Percentiles rank a stretch among this genome's conserved stretches.
Conservation (phyloP, 2,888 invertebrate species). For the Chaitophorus viminalis region DNA sequence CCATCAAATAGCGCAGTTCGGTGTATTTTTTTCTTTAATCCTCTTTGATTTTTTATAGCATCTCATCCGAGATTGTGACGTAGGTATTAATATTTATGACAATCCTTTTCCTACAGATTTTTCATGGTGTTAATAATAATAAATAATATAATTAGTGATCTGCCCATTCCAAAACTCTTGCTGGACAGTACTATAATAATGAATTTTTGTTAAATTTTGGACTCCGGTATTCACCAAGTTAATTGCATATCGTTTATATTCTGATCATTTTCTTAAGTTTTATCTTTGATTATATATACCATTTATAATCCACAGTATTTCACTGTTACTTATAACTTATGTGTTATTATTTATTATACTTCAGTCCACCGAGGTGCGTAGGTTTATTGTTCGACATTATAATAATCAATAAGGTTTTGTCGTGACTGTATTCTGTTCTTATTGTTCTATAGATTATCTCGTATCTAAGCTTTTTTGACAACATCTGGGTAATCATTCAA, state of each 20-base stretch:
- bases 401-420: background rate
- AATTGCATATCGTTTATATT: background rate
- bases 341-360: background rate
- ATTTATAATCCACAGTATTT: background rate
- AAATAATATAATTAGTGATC: background rate
- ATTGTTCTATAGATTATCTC: background rate
- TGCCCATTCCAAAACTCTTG: too few relatives aligned
- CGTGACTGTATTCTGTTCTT: background rate
- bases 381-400: background rate
- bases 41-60: conserved; percentile 21
- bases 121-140: background rate
- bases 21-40: conserved; percentile 3
- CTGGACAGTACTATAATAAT: background rate
- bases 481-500: background rate
- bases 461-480: background rate
- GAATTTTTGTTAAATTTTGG: background rate
- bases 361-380: background rate
- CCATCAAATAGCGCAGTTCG: background rate
- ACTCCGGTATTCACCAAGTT: background rate
- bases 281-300: background rate
- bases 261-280: background rate
- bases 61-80: conserved; percentile 10
- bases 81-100: conserved; percentile 28
- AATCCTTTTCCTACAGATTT: background rate
- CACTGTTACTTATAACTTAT: background rate